phyloP scores from a whole-genome alignment of 2,113 vertebrate species.

The Clarias magur region DNA sequence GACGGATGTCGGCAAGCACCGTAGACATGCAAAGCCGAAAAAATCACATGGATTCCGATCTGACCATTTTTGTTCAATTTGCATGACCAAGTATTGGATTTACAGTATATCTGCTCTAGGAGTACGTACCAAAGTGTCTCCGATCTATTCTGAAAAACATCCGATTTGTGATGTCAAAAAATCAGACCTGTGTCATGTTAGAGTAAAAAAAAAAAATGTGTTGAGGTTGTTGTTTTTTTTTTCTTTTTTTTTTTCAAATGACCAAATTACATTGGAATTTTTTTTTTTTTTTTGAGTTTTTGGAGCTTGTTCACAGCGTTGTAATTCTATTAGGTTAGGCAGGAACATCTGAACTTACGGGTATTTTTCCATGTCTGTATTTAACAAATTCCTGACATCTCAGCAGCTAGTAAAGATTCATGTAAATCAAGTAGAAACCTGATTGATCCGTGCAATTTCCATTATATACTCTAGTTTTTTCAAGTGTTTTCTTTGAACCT shows the following conservation, averaged over 20 bases:
- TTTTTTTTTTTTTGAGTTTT: background rate
- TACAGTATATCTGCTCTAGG: too few relatives aligned
- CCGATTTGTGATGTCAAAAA: too few relatives aligned
- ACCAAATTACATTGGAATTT: background rate
- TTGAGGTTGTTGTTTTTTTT: background rate
- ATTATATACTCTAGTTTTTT: background rate
- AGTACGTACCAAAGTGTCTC: too few relatives aligned
- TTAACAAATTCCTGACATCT: background rate
- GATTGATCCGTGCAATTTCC: background rate
- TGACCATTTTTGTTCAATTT: too few relatives aligned
- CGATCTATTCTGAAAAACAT: too few relatives aligned
- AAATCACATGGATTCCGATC: too few relatives aligned
- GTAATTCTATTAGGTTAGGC: background rate
- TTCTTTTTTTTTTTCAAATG: background rate
- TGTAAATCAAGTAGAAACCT: background rate
- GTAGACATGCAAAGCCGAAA: too few relatives aligned
- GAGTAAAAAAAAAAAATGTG: background rate
- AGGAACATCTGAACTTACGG: background rate
- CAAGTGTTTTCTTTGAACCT: conserved; percentile 36
- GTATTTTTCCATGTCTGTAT: conserved; percentile 8
- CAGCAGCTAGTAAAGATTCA: background rate
- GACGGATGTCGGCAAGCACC: too few relatives aligned
- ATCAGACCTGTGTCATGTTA: too few relatives aligned
- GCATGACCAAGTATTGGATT: too few relatives aligned
- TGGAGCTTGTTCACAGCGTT: background rate